Evolutionary conservation across 1,140 invertebrate genomes (phyloP), one percentile per base, ranked within the genome.

Genomic region (Heliconius hermathena): DNA sequence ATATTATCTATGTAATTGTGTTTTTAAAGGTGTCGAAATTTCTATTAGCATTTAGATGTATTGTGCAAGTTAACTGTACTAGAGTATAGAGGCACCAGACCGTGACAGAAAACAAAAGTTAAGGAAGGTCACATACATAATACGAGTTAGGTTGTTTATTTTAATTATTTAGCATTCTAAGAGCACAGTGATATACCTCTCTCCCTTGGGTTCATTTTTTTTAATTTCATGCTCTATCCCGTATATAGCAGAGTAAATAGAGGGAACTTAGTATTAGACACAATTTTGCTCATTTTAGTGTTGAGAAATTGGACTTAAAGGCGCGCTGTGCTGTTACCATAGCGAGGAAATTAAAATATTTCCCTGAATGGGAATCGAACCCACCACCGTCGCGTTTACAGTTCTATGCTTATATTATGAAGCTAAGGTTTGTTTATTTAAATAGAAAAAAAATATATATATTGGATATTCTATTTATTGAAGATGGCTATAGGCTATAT

Each of bases 81-180:
- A 52, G 16, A 8, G 49, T 52, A 52, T 52, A 41, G 29, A 76
- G 22, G 36, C 66, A 76, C 9, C 75, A 71, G 75, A 76, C 60
- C 75, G 75, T 2, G n/a, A 36, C 38, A 60, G 41, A 76, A 49
- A 76, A 76, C 38, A 71, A 76, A 76, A 76, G 75, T 76, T 20
- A 76, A 76, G 60, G 60, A 76, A 76, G 75, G 75, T 70, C 75
- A 41, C 8, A 36, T 71, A 66, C 36, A 57, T 76, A 57, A 26
- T 71, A 26, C 38, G n/a, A n/a, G 54, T 57, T 75, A 26, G 18
- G 6, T 46, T 46, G 41, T 16, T 60, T 60, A 60, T 22, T 60
- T 60, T 60, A 60, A 13, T 60, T n/a, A 26, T 22, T 60, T 22
- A 60, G 8, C 57, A 22, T 20, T n/a, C 9, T n/a, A n/a, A 22